Evolutionary conservation across 2,113 vertebrate genomes (phyloP), one percentile per base, ranked within the genome.

Genomic region (Misgurnus anguillicaudatus): DNA sequence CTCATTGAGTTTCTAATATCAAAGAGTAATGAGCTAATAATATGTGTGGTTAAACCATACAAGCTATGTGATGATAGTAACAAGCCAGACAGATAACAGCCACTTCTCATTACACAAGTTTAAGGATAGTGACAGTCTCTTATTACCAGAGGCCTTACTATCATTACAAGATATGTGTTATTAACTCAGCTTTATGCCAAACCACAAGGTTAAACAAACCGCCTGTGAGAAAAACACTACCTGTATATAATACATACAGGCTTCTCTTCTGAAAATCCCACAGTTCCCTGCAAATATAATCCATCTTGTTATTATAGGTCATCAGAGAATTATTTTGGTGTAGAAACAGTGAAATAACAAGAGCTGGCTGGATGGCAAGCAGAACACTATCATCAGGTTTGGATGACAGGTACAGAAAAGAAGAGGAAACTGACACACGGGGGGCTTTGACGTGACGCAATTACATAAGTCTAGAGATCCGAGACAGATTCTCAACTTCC

Each of bases 401-500:
- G 58, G 36, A 58, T 45, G 62, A 63, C 61, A 65, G 48, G 17
- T 65, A 58, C 62, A 58, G 61, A 55, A 51, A 66, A 66, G 19
- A 47, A 45, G 21, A 41, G 68, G 41, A 66, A 80, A 74, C 58
- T 70, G 66, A 70, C 76, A 61, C 55, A 69, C 63, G 31, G 38
- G 48, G 66, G 36, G 16, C 62, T 58, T 51, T 66, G 69, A 73
- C 66, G 51, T 53, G 69, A 65, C 39, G 8, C 21, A n/a, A 51
- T 80, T 80, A 73, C 60, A 11, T 61, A 78, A 78, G 55, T 38
- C 48, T 80, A 61, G 48, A 80, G 61, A 48, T 74, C 62, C 31
- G 10, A 74, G 61, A 80, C 61, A 58, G 61, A 74, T 36, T 74
- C 19, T 74, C 39, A 9, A 57, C 57, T 62, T 74, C 57, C 4